These are phyloP conservation scores for Cordilura impudica DNA, from an alignment of 2,888 invertebrate genomes.

Conservation along the genomic window DNA sequence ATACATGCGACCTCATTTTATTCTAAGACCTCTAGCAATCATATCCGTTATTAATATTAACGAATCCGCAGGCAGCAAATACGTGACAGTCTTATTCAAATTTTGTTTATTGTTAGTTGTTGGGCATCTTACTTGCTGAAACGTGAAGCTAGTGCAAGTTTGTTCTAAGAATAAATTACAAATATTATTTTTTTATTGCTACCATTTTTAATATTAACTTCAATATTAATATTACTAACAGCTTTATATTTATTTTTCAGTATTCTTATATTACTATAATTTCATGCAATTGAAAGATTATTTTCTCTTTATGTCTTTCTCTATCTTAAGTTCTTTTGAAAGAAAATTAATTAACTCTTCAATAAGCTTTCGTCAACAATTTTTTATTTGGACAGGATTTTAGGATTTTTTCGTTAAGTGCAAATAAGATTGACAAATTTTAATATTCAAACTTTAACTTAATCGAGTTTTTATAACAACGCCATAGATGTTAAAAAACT, in stretches of 20 bases:
- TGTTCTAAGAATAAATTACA: no score
- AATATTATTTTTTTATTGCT: no score
- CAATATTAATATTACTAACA: no score
- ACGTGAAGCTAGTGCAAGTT: no score
- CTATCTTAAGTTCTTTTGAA: not conserved
- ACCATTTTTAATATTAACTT: no score
- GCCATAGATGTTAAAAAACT: not conserved
- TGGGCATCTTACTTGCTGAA: no score
- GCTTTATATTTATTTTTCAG: not conserved
- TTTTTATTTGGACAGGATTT: not conserved
- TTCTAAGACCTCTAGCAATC: no score
- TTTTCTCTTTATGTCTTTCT: not conserved
- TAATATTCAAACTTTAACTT: not conserved
- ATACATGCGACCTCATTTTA: no score
- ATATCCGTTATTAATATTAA: no score
- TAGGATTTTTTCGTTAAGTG: not conserved
- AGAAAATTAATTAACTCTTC: not conserved
- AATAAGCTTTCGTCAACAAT: not conserved
- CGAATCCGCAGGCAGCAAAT: no score
- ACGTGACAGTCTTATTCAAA: no score
- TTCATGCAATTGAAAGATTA: not conserved
- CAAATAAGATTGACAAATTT: not conserved
- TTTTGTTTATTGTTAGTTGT: no score
- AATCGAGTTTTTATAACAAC: not conserved
- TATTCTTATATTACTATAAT: not conserved